Evolutionary conservation across 2,113 vertebrate genomes (phyloP).

Genomic region (Atlantisia rogersi): DNA sequence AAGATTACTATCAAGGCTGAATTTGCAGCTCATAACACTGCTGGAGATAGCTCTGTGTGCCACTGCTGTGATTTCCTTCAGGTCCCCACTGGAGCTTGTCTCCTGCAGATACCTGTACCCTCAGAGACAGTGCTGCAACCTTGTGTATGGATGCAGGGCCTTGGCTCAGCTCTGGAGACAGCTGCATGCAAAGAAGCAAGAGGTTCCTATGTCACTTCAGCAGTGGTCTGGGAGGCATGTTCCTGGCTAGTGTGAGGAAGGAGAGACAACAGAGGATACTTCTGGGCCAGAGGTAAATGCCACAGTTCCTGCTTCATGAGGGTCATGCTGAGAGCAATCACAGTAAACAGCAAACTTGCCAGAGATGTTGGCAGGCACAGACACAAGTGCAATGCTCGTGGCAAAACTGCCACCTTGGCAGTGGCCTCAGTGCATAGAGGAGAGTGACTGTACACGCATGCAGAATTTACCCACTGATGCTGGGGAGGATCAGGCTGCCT

Average conservation of each 20-base stretch:
- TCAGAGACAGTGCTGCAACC: not conserved
- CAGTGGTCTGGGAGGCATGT: not conserved
- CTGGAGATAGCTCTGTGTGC: not conserved
- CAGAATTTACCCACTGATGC: accelerated
- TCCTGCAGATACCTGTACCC: not conserved
- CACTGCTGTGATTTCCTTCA: not conserved
- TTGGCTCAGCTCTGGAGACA: not conserved
- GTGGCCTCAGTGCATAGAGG: accelerated
- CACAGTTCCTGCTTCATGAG: not conserved
- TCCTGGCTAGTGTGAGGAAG: not conserved
- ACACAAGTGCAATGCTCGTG: not conserved
- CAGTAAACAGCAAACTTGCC: not conserved
- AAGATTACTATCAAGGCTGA: not conserved
- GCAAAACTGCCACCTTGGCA: not conserved
- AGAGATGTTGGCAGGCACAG: not conserved
- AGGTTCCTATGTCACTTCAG: not conserved
- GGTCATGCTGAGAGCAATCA: not conserved
- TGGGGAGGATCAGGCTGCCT: not conserved
- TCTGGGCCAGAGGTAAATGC: not conserved
- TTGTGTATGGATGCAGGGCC: not conserved
- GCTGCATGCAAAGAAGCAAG: not conserved
- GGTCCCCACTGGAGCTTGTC: not conserved
- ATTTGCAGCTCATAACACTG: not conserved
- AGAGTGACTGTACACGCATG: accelerated
- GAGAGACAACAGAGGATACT: not conserved